Percentiles rank a stretch among this genome's conserved stretches.
These are phyloP conservation scores for Pan paniscus DNA, from an alignment of 2,113 vertebrate species.

Conservation along the genomic window DNA sequence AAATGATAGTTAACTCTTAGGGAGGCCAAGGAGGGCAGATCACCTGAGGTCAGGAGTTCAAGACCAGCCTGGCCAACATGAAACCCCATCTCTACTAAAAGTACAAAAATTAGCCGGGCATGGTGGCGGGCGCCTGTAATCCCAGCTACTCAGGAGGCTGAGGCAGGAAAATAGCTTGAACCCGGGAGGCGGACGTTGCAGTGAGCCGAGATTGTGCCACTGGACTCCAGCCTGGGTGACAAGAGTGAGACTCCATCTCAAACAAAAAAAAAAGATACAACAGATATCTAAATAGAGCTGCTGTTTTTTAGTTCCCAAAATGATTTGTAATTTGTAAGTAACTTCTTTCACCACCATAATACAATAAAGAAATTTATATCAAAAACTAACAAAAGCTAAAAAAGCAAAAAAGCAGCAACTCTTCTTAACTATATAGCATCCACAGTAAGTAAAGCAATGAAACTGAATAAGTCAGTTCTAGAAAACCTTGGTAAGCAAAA, in stretches of 20 bases:
- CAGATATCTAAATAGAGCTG: not conserved
- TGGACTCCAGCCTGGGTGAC: no score
- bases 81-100: no score
- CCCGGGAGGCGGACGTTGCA: no score
- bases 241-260: no score
- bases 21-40: no score
- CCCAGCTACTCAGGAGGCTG: no score
- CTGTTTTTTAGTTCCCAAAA: not conserved
- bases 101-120: no score
- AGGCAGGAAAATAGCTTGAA: no score
- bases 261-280: not conserved
- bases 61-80: no score
- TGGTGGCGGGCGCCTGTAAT: no score
- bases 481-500: not conserved
- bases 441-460: not conserved
- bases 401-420: not conserved
- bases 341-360: not conserved
- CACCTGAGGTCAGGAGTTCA: no score
- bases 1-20: not conserved
- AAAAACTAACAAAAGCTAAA: not conserved
- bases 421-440: not conserved
- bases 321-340: not conserved
- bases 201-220: no score
- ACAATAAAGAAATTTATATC: not conserved
- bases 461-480: constrained; percentile 31